Percentiles rank a stretch among this genome's conserved stretches.
phyloP scores from a whole-genome alignment of 2,888 invertebrate genomes.

The Drosophila testacea region DNA sequence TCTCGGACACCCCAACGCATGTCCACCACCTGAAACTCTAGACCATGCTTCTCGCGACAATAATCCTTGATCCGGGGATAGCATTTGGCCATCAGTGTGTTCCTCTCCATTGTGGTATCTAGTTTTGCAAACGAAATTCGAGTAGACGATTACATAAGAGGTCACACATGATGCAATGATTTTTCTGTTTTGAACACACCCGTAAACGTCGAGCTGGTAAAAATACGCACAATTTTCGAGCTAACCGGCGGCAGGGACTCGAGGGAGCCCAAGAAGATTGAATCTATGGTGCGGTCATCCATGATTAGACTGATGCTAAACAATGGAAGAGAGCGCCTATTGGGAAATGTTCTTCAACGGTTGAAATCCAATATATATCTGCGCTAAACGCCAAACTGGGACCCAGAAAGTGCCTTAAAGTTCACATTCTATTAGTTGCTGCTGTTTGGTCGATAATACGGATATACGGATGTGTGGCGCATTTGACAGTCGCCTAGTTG shows the following conservation, averaged over 20 bases:
- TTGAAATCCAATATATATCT: slow-evolving; percentile 67
- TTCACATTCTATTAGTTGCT: slow-evolving; percentile 57
- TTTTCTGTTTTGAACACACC: slow-evolving; percentile 87
- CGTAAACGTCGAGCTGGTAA: slow-evolving; percentile 99
- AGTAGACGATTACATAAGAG: slow-evolving; percentile 55
- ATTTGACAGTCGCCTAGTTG: slow-evolving; percentile 80
- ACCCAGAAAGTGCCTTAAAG: slow-evolving; percentile 73
- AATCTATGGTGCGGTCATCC: slow-evolving; percentile 96
- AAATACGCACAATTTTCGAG: slow-evolving; percentile 99
- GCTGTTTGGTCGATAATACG: slow-evolving; percentile 76
- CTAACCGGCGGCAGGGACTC: slow-evolving; percentile 96
- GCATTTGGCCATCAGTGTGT: slow-evolving; percentile 98
- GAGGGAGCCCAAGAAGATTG: slow-evolving; percentile 95
- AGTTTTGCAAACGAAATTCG: slow-evolving; percentile 10
- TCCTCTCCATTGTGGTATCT: slow-evolving; percentile 99
- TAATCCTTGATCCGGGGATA: slow-evolving; percentile 98
- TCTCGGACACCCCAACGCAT: slow-evolving; percentile 99
- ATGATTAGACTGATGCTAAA: slow-evolving; percentile 85
- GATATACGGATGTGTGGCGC: slow-evolving; percentile 57
- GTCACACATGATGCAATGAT: slow-evolving; percentile 23
- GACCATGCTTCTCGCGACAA: slow-evolving; percentile 97
- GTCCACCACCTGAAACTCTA: slow-evolving; percentile 99
- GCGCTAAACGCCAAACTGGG: slow-evolving; percentile 41
- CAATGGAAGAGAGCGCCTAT: slow-evolving; percentile 9
- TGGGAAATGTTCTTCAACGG: slow-evolving; percentile 42